phyloP scores from a whole-genome alignment of 2,888 invertebrate genomes.

The Drepana falcataria region DNA sequence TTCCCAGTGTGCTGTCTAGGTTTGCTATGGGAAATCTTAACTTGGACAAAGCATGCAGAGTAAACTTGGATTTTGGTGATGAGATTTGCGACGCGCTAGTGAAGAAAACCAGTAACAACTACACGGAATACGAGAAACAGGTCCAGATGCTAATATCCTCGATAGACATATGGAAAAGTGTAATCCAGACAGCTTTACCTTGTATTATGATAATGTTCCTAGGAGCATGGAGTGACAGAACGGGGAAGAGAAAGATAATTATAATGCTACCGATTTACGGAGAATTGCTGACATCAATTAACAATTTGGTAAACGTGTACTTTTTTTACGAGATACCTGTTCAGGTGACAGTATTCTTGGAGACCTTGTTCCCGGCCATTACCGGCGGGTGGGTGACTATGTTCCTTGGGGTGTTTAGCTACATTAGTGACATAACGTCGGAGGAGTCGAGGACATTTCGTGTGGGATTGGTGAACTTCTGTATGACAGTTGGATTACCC shows the following conservation, averaged over 20 bases:
- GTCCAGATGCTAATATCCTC: constrained; percentile 79
- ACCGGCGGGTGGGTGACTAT: constrained; percentile 79
- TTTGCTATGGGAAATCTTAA: constrained; percentile 81
- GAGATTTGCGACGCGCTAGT: constrained; percentile 61
- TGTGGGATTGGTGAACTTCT: constrained; percentile 80
- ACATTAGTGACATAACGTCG: constrained; percentile 80
- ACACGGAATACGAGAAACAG: constrained; percentile 80
- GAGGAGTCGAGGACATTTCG: constrained; percentile 78
- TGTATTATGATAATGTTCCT: constrained; percentile 78
- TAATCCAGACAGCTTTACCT: constrained; percentile 76
- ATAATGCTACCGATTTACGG: constrained; percentile 78
- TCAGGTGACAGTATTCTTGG: constrained; percentile 71
- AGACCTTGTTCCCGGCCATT: constrained; percentile 72
- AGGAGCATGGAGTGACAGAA: constrained; percentile 81
- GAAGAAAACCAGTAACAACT: constrained; percentile 66
- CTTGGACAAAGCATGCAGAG: constrained; percentile 68
- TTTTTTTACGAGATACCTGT: constrained; percentile 79
- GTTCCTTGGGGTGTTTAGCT: constrained; percentile 80
- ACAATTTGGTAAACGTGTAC: constrained; percentile 75
- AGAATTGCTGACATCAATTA: constrained; percentile 69
- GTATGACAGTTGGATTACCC: constrained; percentile 78
- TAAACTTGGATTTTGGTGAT: constrained; percentile 52
- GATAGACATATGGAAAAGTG: constrained; percentile 77
- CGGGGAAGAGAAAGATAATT: constrained; percentile 76
- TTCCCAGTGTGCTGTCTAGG: constrained; percentile 82